Conservation (phyloP, 2,888 invertebrate species). For the Mycalesis mineus region DNA sequence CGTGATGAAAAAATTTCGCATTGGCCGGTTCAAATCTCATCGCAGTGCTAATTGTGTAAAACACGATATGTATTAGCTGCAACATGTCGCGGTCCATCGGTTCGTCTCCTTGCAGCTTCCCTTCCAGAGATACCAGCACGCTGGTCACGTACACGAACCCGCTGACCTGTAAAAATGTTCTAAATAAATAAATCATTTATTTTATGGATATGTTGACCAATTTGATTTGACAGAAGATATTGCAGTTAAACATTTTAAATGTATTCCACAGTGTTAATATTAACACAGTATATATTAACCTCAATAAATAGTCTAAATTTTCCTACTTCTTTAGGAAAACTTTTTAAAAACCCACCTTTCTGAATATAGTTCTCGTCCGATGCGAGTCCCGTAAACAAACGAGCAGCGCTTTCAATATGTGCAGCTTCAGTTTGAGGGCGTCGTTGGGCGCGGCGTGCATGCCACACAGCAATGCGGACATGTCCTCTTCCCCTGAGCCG, state of each 20-base stretch:
- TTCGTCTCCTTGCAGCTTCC: constrained; percentile 79
- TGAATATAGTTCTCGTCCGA: constrained; percentile 95
- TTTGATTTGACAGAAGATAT: too few species aligned
- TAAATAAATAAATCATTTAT: too few species aligned
- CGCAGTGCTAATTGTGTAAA: constrained; percentile 96
- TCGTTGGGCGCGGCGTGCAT: constrained; percentile 93
- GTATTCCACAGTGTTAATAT: too few species aligned
- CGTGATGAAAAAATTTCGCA: constrained; percentile 97
- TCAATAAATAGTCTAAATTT: too few species aligned
- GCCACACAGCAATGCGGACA: constrained; percentile 93
- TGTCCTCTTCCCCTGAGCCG: constrained; percentile 96
- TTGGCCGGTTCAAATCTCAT: constrained; percentile 99
- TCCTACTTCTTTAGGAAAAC: too few species aligned
- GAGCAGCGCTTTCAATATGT: constrained; percentile 92
- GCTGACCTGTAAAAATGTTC: constrained; percentile 83
- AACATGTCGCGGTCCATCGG: constrained; percentile 81
- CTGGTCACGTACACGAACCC: constrained; percentile 99
- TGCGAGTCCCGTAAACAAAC: constrained; percentile 96
- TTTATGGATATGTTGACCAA: too few species aligned
- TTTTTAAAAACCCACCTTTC: constrained; percentile 90
- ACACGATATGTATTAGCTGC: constrained; percentile 90
- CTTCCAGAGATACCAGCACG: constrained; percentile 94
- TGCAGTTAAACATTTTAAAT: too few species aligned
- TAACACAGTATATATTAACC: too few species aligned
- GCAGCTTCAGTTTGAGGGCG: constrained; percentile 90